Evolutionary conservation across 2,888 invertebrate genomes (phyloP), one percentile per base, ranked within the genome.

Genomic region (Limenitis camilla): DNA sequence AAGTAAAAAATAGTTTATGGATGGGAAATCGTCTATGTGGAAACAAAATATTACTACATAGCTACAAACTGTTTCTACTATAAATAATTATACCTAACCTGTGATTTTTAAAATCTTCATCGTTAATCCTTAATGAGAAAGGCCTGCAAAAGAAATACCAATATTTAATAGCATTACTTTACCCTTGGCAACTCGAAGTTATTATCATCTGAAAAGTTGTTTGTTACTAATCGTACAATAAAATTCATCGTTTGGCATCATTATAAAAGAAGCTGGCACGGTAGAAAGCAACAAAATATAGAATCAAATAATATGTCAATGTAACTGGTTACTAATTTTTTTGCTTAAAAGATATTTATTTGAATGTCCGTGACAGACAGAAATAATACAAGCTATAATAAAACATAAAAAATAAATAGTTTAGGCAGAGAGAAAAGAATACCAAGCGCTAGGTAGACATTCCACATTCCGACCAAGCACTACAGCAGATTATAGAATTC

Each of bases 141-240:
- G 45, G 50, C 50, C 50, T 51, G 50, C 35, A 51, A 51, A 44
- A 51, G 50, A 51, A 51, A 51, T 7, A 38, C 19, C 11, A 30
- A 19, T 11, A 46, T 36, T 71, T 78, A 81, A 78, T 79, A 80
- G 77, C 19, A 3, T 19, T 19, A 19, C 19, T 19, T 2, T 72
- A 72, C 68, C 69, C 81, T 81, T 82, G 78, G 78, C 79, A 78
- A 70, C 69, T 62, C 67, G 66, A 67, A 66, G 67, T 64, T 74
- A 71, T 71, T 72, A 68, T 55, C 59, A 59, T 68, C 66, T 73
- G 74, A 74, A 76, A 76, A 49, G 29, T 39, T 52, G 31, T 42
- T 50, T 30, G 43, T 38, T 49, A 51, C 42, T 41, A 36, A 52
- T 50, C 27, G 38, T 27, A 46, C 52, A 56, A 59, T 61, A 56